Conservation (phyloP, 2,797 vertebrate genomes). For the Eulemur coronatus region DNA sequence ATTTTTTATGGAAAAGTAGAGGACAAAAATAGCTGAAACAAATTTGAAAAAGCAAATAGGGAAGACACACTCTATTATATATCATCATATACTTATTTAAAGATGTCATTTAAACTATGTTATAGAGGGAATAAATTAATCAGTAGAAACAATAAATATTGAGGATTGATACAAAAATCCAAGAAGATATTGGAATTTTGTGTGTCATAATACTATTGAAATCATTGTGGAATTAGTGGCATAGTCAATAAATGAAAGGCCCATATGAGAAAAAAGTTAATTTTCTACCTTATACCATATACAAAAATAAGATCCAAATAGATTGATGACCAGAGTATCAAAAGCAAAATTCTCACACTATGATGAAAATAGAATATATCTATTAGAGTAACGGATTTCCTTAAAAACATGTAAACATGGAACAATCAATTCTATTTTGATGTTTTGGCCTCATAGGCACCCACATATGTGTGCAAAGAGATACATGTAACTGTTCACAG, state of each 20-base stretch:
- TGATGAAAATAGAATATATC: slow-evolving; percentile 10
- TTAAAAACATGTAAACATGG: neutral
- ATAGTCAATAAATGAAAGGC: neutral
- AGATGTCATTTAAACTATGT: slow-evolving; percentile 18
- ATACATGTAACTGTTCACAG: neutral
- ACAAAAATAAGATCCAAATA: neutral
- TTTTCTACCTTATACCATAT: neutral
- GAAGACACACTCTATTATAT: neutral
- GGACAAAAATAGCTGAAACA: neutral
- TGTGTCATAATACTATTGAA: neutral
- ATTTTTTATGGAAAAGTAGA: neutral
- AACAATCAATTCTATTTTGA: neutral
- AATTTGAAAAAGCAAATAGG: neutral
- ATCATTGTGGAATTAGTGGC: neutral
- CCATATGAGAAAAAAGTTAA: neutral
- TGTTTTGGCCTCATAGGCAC: neutral
- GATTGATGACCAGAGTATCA: neutral
- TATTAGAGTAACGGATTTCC: neutral
- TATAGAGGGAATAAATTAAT: neutral
- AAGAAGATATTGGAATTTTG: neutral
- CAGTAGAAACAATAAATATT: neutral
- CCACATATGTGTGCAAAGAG: neutral
- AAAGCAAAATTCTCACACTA: slow-evolving; percentile 26
- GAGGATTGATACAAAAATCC: neutral
- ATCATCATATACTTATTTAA: slow-evolving; percentile 1